phyloP scores from a whole-genome alignment of 2,888 invertebrate species.

The Mimas tiliae region DNA sequence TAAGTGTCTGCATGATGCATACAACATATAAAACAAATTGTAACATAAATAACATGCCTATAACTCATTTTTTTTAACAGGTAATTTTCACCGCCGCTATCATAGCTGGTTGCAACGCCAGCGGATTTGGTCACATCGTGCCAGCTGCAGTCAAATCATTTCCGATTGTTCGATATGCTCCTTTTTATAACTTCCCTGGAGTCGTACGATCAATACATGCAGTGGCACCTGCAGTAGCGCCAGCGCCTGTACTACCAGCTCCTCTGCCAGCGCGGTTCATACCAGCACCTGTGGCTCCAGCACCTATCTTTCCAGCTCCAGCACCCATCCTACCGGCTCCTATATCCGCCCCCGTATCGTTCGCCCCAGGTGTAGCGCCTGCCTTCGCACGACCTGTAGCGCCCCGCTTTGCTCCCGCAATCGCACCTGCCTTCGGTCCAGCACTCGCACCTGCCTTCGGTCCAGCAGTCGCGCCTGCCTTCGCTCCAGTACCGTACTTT shows the following conservation, averaged over 20 bases:
- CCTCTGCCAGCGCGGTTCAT: conserved; percentile 39
- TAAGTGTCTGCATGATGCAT: conserved; percentile 52
- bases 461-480: conserved; percentile 26
- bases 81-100: conserved; percentile 59
- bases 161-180: conserved; percentile 75
- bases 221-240: conserved; percentile 60
- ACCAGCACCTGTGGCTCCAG: conserved; percentile 45
- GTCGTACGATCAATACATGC: conserved; percentile 73
- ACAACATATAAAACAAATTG: not conserved
- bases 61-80: conserved; percentile 52
- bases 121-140: conserved; percentile 69
- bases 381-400: conserved; percentile 38
- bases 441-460: conserved; percentile 26
- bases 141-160: conserved; percentile 66
- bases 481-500: conserved; percentile 37
- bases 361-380: conserved; percentile 19
- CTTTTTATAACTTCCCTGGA: conserved; percentile 77
- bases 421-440: not conserved
- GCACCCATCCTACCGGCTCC: conserved; percentile 16
- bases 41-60: conserved; percentile 13
- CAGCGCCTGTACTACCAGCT: conserved; percentile 42
- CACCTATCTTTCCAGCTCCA: conserved; percentile 40
- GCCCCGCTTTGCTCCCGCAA: conserved; percentile 38
- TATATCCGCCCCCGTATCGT: conserved; percentile 42
- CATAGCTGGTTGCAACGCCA: conserved; percentile 75